These are phyloP conservation scores for Corynorhinus townsendii DNA, from an alignment of 2,113 vertebrate species.

Conservation along the genomic window DNA sequence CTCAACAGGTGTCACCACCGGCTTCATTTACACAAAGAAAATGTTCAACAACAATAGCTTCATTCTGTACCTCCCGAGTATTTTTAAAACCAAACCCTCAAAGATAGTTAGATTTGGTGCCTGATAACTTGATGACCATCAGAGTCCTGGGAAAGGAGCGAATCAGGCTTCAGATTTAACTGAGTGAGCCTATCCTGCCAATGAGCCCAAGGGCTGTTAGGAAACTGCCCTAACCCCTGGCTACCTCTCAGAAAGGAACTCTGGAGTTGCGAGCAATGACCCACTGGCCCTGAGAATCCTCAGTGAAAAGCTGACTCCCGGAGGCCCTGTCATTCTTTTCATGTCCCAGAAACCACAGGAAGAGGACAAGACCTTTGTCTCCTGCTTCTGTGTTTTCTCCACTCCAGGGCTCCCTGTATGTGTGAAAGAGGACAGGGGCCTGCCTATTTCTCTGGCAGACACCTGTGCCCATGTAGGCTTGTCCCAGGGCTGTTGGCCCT, in stretches of 20 bases:
- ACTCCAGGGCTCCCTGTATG: not conserved
- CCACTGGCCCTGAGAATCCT: conserved; percentile 77
- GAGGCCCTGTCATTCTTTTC: conserved; percentile 37
- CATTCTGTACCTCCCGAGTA: not conserved
- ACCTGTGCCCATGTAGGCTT: not conserved
- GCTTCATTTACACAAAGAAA: conserved; percentile 31
- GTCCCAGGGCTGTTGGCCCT: not conserved
- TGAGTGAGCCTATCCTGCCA: not conserved
- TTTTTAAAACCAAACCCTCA: not conserved
- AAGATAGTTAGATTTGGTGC: conserved; percentile 60
- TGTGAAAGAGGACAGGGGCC: not conserved
- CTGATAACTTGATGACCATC: conserved; percentile 82
- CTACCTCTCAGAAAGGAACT: conserved; percentile 9
- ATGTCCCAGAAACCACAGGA: conserved; percentile 39
- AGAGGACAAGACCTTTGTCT: conserved; percentile 19
- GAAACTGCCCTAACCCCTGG: not conserved
- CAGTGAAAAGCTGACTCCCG: conserved; percentile 71
- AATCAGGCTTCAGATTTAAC: conserved; percentile 19
- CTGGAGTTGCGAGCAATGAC: conserved; percentile 69
- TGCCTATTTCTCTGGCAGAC: conserved; percentile 35
- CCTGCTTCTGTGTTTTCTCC: not conserved
- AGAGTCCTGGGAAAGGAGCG: conserved; percentile 82
- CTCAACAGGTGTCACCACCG: not conserved
- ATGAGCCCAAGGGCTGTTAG: not conserved
- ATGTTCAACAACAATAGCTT: not conserved